Evolutionary conservation across 2,888 invertebrate genomes (phyloP).

Genomic region (Anthoptus insignis): DNA sequence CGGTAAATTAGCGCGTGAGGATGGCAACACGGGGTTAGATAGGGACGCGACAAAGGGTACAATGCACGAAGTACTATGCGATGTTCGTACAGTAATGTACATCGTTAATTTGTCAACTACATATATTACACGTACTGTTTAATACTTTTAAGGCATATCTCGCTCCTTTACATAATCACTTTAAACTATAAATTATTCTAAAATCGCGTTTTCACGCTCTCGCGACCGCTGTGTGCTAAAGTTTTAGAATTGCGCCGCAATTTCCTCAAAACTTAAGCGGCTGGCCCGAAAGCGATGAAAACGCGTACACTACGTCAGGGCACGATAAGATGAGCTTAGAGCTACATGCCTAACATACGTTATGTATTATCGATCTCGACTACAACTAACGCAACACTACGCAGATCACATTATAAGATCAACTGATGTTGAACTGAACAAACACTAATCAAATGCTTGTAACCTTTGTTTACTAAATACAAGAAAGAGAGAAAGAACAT

Average conservation of each 20-base stretch:
- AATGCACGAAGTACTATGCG: constrained; percentile 85
- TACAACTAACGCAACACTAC: constrained; percentile 58
- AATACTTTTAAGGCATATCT: constrained; percentile 84
- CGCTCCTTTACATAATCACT: constrained; percentile 72
- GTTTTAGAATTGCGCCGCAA: constrained; percentile 33
- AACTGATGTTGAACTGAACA: constrained; percentile 57
- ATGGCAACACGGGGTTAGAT: constrained; percentile 35
- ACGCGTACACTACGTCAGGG: constrained; percentile 57
- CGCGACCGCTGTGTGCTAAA: constrained; percentile 7
- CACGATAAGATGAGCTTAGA: constrained; percentile 78
- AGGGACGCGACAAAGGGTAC: constrained; percentile 72
- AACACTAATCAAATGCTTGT: constrained; percentile 73
- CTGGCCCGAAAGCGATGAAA: constrained; percentile 39
- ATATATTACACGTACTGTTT: constrained; percentile 78
- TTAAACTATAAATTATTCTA: constrained; percentile 72
- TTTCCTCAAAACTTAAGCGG: constrained; percentile 31
- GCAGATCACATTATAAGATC: constrained; percentile 52
- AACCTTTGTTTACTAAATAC: constrained; percentile 58
- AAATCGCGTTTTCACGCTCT: constrained; percentile 34
- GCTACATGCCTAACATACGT: constrained; percentile 73
- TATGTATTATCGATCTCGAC: constrained; percentile 59
- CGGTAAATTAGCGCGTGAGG: constrained; percentile 17
- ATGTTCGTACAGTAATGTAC: constrained; percentile 82
- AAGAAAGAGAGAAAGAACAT: constrained; percentile 13
- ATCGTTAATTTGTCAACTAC: constrained; percentile 77